Evolutionary conservation across 2,888 invertebrate species (phyloP), one percentile per base, ranked within the genome.

Genomic region (Trissoscelio sp.): DNA sequence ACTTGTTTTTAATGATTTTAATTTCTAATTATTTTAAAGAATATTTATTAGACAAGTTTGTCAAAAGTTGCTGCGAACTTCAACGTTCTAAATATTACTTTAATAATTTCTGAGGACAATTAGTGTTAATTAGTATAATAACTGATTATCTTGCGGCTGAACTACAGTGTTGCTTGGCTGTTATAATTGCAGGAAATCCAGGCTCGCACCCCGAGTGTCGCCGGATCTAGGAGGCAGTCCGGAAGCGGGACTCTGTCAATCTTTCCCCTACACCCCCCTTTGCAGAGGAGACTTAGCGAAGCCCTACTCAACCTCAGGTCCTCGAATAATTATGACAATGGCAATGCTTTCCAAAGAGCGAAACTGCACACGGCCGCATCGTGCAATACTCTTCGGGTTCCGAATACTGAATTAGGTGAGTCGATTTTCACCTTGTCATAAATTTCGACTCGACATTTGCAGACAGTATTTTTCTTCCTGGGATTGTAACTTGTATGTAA

Each of bases 191-290:
- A 92, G 89, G 96, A 96, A 90, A 96, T 96, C 81, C 96, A 96
- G 89, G 96, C 96, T 3, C 92, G 96, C 82, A 96, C 96, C 1
- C 96, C 96, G 2, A 96, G 96, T 80, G 95, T 94, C 0, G 95
- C 95, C 80, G 96, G 95, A 0, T 96, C 95, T 0, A 92, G 96
- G 64, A 92, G 96, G 55, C 96, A 95, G 0, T 95, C 95, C 0
- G 91, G 95, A 57, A 95, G 85, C 92, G 93, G 83, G 88, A 87
- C 87, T 22, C 77, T 85, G 67, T 88, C 90, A 51, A 87, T 93
- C 84, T 92, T 93, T 77, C 92, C 92, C 14, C 92, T 92, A 83
- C 74, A 80, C 11, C 93, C 93, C 28, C 92, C 92, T 11, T 87
- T 93, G 1, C 93, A 93, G 83, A 90, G 94, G 81, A 91, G 94